Conservation (phyloP, 2,888 invertebrate genomes). For the Hofmannophila pseudospretella region DNA sequence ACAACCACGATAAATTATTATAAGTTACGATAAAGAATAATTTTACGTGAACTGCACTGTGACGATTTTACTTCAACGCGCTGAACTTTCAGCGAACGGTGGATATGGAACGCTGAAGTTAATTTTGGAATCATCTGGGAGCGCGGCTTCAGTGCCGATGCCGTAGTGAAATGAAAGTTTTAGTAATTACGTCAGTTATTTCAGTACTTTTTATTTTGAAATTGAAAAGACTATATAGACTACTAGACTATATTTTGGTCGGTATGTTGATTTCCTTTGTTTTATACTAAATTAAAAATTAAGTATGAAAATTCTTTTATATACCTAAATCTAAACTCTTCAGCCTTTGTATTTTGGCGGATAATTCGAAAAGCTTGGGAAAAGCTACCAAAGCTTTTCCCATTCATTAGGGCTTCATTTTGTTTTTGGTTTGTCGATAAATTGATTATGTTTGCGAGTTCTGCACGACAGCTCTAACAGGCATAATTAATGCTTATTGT, state of each 20-base stretch:
- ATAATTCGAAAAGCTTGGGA: too few relatives aligned
- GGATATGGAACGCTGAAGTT: conserved; percentile 63
- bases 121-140: conserved; percentile 73
- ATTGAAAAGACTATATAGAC: too few relatives aligned
- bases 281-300: not conserved
- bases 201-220: conserved; percentile 7
- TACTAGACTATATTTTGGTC: too few relatives aligned
- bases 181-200: conserved; percentile 30
- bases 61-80: conserved; percentile 47
- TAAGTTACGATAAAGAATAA: conserved; percentile 26
- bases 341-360: not conserved
- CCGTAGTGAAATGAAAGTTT: conserved; percentile 37
- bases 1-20: conserved; percentile 32
- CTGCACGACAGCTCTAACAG: too few relatives aligned
- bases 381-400: too few relatives aligned
- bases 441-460: too few relatives aligned
- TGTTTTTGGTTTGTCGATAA: too few relatives aligned
- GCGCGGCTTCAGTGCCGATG: conserved; percentile 28
- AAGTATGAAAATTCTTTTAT: not conserved
- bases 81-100: conserved; percentile 45
- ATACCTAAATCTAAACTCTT: too few relatives aligned
- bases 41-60: conserved; percentile 25
- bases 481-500: too few relatives aligned
- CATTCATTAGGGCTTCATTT: too few relatives aligned
- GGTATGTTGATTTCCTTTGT: not conserved